These are phyloP conservation scores for Enhydra lutris DNA, from an alignment of 2,113 vertebrate species.

Conservation along the genomic window DNA sequence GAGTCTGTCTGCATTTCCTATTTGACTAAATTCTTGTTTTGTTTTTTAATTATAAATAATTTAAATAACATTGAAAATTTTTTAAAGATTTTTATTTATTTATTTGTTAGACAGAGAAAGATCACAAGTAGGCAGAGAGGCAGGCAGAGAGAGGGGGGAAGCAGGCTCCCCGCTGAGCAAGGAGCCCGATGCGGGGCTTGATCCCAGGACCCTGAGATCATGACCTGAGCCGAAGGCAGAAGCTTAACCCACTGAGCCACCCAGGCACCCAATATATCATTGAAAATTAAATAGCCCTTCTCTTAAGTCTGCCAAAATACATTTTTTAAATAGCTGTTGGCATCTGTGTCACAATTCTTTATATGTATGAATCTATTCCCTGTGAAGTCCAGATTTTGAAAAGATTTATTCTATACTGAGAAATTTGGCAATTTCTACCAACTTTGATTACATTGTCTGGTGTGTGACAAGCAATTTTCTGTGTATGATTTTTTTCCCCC, in stretches of 20 bases:
- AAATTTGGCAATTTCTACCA: neutral
- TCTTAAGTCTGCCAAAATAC: neutral
- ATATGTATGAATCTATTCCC: neutral
- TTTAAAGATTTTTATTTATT: too few species aligned
- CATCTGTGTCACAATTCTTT: neutral
- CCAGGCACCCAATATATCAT: neutral
- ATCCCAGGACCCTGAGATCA: too few species aligned
- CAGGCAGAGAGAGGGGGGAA: too few species aligned
- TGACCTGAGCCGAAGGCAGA: too few species aligned
- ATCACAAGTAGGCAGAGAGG: too few species aligned
- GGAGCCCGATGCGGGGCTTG: too few species aligned
- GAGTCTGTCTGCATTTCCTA: neutral
- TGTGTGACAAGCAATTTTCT: conserved; percentile 13
- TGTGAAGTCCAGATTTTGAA: neutral
- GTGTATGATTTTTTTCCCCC: neutral
- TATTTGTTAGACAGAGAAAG: too few species aligned
- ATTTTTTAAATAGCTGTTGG: neutral
- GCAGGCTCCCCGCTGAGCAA: too few species aligned
- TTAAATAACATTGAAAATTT: conserved; percentile 14
- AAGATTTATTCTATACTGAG: neutral
- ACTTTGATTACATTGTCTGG: neutral
- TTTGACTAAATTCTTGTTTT: conserved; percentile 27
- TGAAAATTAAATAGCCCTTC: conserved; percentile 21
- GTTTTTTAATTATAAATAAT: neutral
- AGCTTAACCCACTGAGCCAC: too few species aligned